Conservation (phyloP, 2,797 vertebrate genomes). For the Valencia hispanica region DNA sequence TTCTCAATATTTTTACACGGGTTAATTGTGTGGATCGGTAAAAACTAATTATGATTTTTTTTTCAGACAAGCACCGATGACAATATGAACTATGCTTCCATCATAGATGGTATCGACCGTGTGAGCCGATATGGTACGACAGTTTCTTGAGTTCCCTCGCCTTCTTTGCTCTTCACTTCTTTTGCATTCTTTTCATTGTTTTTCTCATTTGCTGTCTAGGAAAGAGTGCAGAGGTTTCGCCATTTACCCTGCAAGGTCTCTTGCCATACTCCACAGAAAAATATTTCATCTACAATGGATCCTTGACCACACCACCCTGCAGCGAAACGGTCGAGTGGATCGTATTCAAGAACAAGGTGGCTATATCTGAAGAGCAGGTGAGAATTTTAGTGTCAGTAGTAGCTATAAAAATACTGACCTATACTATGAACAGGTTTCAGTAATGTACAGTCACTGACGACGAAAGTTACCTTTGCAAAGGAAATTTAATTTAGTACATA, state of each 20-base stretch:
- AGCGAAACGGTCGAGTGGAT: conserved; percentile 95
- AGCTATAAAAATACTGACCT: neutral
- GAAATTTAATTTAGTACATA: no score
- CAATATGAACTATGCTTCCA: conserved; percentile 86
- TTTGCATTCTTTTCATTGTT: neutral
- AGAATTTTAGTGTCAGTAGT: neutral
- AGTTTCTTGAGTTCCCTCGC: neutral
- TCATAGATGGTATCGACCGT: conserved; percentile 87
- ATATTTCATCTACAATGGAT: conserved; percentile 95
- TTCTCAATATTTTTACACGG: neutral
- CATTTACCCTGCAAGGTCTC: conserved; percentile 86
- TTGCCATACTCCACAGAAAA: conserved; percentile 92
- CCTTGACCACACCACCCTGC: conserved; percentile 93
- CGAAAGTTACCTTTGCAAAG: neutral
- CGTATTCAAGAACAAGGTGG: conserved; percentile 89
- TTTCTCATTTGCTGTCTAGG: conserved; percentile 71
- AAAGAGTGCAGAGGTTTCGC: conserved; percentile 83
- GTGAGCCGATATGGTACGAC: conserved; percentile 93
- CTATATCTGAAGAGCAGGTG: conserved; percentile 88
- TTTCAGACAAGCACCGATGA: conserved; percentile 87
- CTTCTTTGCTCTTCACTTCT: conserved; percentile 5
- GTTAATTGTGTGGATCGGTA: neutral
- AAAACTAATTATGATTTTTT: neutral
- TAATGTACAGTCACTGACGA: neutral
- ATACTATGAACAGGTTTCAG: neutral